Base-by-base conservation (phyloP, 1,140 invertebrate species). In the Nephotettix cincticeps region DNA sequence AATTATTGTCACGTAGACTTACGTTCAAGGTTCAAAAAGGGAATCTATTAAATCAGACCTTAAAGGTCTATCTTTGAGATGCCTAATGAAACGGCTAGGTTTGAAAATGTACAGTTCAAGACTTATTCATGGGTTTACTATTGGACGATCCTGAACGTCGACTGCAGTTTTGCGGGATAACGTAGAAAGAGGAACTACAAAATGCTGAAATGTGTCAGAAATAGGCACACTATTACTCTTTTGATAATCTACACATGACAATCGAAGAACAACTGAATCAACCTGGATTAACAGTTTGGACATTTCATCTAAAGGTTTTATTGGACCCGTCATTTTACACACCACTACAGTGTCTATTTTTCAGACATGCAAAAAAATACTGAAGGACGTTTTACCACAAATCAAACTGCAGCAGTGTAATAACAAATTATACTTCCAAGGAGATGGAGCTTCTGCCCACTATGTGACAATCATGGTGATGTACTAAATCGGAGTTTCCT, bases 181-280 rank as follows among this genome's bases (percentile, higher is more conserved):
- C 21, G 14, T 56, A 11, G 23, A 56, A 21, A 6, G 21, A 56
- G 21, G 21, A 56, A 56, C 14, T 14, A 56, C 54, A 56, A 56
- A 19, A 6, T 56, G 54, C 14, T 56, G 9, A 11, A 11, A 56
- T 9, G 54, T n/a, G 14, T 19, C 23, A 19, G 9, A n/a, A 23
- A 56, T 56, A 56, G 23, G 54, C 14, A 56, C 23, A 56, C 54
- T 56, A 56, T 56, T 56, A 56, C 54, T 56, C 54, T n/a, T n/a
- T n/a, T n/a, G n/a, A n/a, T n/a, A n/a, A n/a, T n/a, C n/a, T n/a
- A n/a, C n/a, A n/a, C n/a, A n/a, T n/a, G n/a, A n/a, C n/a, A n/a
- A n/a, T n/a, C n/a, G n/a, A n/a, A n/a, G n/a, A n/a, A n/a, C n/a
- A n/a, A n/a, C n/a, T n/a, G n/a, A n/a, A n/a, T n/a, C 54, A 56